Evolutionary conservation across 2,888 invertebrate genomes (phyloP), one percentile per base, ranked within the genome.

Genomic region (Hirtodrosophila duncani): DNA sequence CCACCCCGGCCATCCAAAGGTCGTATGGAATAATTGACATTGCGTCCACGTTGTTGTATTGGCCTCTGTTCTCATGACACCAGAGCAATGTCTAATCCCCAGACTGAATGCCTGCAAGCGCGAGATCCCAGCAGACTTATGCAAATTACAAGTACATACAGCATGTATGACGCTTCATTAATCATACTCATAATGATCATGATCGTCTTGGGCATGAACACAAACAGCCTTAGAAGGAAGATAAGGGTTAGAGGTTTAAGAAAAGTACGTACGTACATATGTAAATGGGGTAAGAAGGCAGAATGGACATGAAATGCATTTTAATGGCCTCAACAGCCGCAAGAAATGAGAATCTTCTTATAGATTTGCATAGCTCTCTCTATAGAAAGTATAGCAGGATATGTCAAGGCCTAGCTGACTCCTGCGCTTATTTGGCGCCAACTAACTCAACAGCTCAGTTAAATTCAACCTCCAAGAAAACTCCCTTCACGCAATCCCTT

Each of bases 131-230:
- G 18, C 18, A 11, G 60, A 50, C 70, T 58, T 71, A 71, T 81
- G 81, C 55, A 71, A 81, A 74, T 77, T 30, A n/a, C n/a, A n/a
- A n/a, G n/a, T n/a, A n/a, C n/a, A n/a, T n/a, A n/a, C n/a, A n/a
- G 11, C 45, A 52, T 8, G 44, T 39, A 43, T 18, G 41, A 34
- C 43, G 41, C 38, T 18, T 50, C 82, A 81, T 74, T 77, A 75
- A 74, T 74, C 81, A 80, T 62, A 48, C 51, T 44, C 31, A 46
- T 60, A 79, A 81, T 60, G 67, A 81, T 58, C 38, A 7, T 17
- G 51, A 21, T n/a, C 34, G 13, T 37, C 21, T 36, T 29, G 24
- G 7, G 37, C 27, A 37, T 4, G 18, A n/a, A 24, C 11, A 37
- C 24, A 33, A 27, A n/a, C n/a, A n/a, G n/a, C n/a, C n/a, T n/a